Conservation (phyloP, 2,888 invertebrate genomes). For the Morinoia aosen region DNA sequence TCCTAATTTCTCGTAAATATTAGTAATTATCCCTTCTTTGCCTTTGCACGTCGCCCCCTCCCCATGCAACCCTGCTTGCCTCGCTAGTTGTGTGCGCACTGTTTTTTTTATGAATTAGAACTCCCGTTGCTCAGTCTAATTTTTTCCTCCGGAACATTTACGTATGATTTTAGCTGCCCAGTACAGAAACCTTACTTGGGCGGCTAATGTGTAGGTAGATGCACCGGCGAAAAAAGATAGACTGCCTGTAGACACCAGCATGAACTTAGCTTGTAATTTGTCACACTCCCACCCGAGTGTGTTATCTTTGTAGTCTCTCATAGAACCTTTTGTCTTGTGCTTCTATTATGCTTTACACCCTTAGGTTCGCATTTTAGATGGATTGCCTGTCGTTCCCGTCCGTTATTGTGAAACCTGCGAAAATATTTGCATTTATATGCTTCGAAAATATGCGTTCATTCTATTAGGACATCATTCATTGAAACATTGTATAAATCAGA, state of each 20-base stretch:
- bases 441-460: background rate
- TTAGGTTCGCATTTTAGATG: too few relatives aligned
- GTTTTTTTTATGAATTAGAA: too few relatives aligned
- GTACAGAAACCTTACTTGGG: too few relatives aligned
- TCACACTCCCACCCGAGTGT: background rate
- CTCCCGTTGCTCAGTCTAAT: too few relatives aligned
- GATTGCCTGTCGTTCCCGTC: background rate
- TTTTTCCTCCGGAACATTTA: too few relatives aligned
- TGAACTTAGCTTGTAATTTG: background rate
- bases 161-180: too few relatives aligned
- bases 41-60: background rate
- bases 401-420: background rate
- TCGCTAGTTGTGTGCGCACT: background rate
- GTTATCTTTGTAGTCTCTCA: background rate
- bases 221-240: too few relatives aligned
- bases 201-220: too few relatives aligned
- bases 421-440: background rate
- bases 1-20: background rate
- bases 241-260: background rate
- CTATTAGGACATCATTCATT: background rate
- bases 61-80: background rate
- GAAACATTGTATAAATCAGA: too few relatives aligned
- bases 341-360: background rate
- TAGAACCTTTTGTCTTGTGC: background rate
- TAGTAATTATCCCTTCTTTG: background rate